Percentiles rank a stretch among this genome's conserved stretches.
Evolutionary conservation across 92 coral and sea anemone species (phyloP).

Genomic region (Micromussa lordhowensis): DNA sequence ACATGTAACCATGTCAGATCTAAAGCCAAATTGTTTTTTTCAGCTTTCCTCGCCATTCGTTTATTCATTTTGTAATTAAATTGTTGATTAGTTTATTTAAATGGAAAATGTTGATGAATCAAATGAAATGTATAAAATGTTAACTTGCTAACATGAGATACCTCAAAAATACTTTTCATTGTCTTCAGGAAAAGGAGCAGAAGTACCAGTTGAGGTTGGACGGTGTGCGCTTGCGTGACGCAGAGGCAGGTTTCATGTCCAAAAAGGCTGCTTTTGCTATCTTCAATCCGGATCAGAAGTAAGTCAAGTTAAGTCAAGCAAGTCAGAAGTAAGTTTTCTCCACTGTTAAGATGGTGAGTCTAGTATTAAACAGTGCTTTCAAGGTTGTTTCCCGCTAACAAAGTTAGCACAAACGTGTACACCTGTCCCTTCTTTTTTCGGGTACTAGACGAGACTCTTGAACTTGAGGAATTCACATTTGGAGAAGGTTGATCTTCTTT

Average conservation of each 20-base stretch:
- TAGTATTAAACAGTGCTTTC: background rate
- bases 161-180: background rate
- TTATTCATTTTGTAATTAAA: too few species aligned
- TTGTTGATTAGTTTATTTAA: too few species aligned
- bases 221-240: slow-evolving; percentile 84
- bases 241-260: slow-evolving; percentile 94
- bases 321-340: too few species aligned
- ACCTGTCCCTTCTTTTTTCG: background rate
- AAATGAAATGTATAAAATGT: too few species aligned
- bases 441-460: background rate
- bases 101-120: too few species aligned
- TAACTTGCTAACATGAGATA: too few species aligned
- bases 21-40: too few species aligned
- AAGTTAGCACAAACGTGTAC: background rate
- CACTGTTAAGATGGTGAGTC: background rate
- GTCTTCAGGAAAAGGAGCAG: slow-evolving; percentile 87
- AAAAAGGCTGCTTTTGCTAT: slow-evolving; percentile 88
- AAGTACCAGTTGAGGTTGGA: slow-evolving; percentile 95
- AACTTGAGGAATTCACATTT: background rate
- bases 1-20: too few species aligned
- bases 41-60: too few species aligned
- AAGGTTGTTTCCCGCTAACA: background rate
- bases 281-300: slow-evolving; percentile 98
- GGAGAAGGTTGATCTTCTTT: background rate
- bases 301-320: too few species aligned